Conservation (phyloP, 2,888 invertebrate species). For the Trachelus stipa region DNA sequence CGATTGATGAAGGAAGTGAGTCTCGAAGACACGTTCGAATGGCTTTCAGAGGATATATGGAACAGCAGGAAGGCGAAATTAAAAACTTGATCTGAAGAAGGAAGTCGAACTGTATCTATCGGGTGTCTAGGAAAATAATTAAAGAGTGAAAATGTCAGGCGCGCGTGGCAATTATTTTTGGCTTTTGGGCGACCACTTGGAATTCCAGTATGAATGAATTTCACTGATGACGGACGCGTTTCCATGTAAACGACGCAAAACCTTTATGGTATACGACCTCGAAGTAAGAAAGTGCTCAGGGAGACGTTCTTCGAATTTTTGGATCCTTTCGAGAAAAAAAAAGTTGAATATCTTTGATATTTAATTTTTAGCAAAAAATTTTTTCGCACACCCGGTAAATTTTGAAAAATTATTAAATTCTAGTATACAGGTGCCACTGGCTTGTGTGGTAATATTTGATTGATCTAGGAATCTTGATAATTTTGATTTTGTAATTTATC, state of each 20-base stretch:
- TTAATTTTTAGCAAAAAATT: too few species aligned
- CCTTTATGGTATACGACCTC: background rate
- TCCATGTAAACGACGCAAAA: background rate
- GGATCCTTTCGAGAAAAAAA: background rate
- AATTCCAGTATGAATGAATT: background rate
- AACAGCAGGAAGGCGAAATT: conserved; percentile 41
- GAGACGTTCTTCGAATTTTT: background rate
- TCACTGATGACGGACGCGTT: background rate
- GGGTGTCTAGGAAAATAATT: background rate
- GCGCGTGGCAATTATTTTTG: background rate
- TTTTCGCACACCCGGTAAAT: too few species aligned
- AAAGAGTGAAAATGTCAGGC: background rate
- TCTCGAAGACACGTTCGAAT: conserved; percentile 15
- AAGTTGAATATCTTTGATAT: too few species aligned
- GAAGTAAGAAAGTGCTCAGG: background rate
- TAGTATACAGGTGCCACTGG: too few species aligned
- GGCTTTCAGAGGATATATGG: conserved; percentile 35
- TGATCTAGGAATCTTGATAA: background rate
- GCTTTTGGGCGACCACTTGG: background rate
- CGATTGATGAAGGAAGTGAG: conserved; percentile 32
- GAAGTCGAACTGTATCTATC: background rate
- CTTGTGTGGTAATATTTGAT: too few species aligned
- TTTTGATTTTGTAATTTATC: background rate
- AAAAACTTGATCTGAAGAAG: conserved; percentile 44
- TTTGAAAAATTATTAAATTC: too few species aligned